Base-by-base conservation (phyloP, 2,113 vertebrate genomes). In the Corydoras maculifer region DNA sequence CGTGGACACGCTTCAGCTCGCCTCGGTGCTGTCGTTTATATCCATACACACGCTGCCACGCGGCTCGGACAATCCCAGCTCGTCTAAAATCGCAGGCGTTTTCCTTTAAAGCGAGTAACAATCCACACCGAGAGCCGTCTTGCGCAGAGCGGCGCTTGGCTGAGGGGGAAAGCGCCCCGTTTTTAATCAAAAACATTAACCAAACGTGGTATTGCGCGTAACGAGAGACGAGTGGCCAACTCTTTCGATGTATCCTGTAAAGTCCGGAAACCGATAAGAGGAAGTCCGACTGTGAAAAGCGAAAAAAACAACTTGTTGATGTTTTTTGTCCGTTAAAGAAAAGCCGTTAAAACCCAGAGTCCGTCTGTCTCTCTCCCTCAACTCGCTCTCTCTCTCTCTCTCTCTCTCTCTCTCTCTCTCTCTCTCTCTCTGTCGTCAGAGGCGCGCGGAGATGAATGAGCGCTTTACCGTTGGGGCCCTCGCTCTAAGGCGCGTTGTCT, bases 11-110 rank as follows among this genome's bases (percentile, higher is more conserved):
- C 6, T 7, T 5, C 2, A n/a, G 6, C 54, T 57, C 54, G 82
- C 82, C 75, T 77, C 66, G 78, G 62, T 51, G 18, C 57, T 49
- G 13, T 65, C 62, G 70, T 25, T 75, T 84, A 88, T 79, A 87
- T 88, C 80, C 88, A 83, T 81, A 50, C n/a, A 70, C 7, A 15
- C 29, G 9, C 6, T 14, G 66, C 66, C 57, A 10, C 25, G 14
- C 8, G 4, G 9, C 57, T 51, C 13, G 55, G 7, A 12, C 15
- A 30, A 51, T 60, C 50, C 68, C 68, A 35, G 13, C 1, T 3
- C 5, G 13, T 29, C 31, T 58, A 51, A 29, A 49, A 50, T 12
- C 18, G 18, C 18, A 25, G 18, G 18, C 18, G 18, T 25, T 25
- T 25, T 25, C 18, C 18, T 25, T 25, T 25, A 25, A 25, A 25